Conservation (phyloP, 1,140 invertebrate species). For the Neuroterus valhalla region DNA sequence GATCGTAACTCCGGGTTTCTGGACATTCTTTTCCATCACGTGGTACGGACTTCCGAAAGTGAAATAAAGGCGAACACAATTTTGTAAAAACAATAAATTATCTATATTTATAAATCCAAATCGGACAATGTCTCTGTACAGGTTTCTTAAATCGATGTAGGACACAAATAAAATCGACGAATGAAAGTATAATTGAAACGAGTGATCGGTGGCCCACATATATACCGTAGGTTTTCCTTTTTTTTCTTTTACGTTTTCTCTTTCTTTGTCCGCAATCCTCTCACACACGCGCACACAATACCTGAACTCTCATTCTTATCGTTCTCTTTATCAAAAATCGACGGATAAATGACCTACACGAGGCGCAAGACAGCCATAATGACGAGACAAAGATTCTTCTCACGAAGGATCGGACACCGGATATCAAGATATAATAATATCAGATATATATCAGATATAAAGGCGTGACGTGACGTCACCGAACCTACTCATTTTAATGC, state of each 20-base stretch:
- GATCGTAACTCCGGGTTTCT: constrained; percentile 54
- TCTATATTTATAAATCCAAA: constrained; percentile 70
- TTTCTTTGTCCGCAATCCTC: constrained; percentile 38
- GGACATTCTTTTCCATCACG: constrained; percentile 59
- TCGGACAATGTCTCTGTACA: constrained; percentile 71
- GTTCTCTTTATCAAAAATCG: constrained; percentile 36
- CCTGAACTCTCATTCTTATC: constrained; percentile 37
- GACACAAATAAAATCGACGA: constrained; percentile 26
- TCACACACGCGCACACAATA: constrained; percentile 50
- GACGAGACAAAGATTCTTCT: constrained; percentile 33
- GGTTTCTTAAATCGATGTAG: constrained; percentile 48
- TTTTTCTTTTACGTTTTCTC: constrained; percentile 31
- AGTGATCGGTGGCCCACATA: constrained; percentile 5
- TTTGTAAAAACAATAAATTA: constrained; percentile 71
- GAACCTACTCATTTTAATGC: constrained; percentile 63
- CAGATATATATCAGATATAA: constrained; percentile 1
- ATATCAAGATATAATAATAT: constrained; percentile 34
- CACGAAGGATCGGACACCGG: constrained; percentile 35
- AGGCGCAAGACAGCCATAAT: constrained; percentile 23
- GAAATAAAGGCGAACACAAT: constrained; percentile 67
- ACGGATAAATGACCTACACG: constrained; percentile 47
- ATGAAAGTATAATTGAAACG: constrained; percentile 1
- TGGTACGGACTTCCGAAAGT: constrained; percentile 30
- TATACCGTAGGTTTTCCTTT: background rate
- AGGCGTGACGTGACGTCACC: constrained; percentile 57